Conservation (phyloP, 2,113 vertebrate genomes). For the Mixornis gularis region DNA sequence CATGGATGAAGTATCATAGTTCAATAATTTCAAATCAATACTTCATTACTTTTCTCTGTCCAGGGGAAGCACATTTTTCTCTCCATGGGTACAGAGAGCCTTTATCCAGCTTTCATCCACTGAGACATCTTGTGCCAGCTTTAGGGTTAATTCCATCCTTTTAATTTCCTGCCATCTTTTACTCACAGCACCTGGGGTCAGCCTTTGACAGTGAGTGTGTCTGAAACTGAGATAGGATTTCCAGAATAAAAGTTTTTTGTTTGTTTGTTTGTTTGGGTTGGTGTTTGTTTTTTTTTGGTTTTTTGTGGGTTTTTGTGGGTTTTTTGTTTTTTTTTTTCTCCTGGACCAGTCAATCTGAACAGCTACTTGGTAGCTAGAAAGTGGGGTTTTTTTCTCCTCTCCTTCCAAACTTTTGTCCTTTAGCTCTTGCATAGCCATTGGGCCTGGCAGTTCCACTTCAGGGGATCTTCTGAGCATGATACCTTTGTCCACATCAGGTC, state of each 20-base stretch:
- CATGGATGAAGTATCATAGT: background rate
- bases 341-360: background rate
- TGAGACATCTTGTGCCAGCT: background rate
- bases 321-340: background rate
- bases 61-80: background rate
- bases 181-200: background rate
- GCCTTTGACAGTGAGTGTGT: background rate
- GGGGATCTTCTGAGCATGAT: background rate
- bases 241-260: background rate
- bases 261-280: no score
- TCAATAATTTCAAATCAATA: constrained; percentile 19
- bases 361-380: background rate
- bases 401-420: background rate
- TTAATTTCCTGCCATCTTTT: background rate
- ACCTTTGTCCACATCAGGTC: background rate
- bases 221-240: background rate
- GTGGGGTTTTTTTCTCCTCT: background rate
- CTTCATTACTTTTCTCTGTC: background rate
- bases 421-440: background rate
- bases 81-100: background rate
- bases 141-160: background rate
- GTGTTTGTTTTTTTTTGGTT: no score
- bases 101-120: background rate
- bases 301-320: no score
- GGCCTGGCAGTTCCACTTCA: background rate